Percentiles rank a stretch among this genome's conserved stretches.
phyloP scores from a whole-genome alignment of 2,797 vertebrate species.

The Muraenolepis orangiensis region DNA sequence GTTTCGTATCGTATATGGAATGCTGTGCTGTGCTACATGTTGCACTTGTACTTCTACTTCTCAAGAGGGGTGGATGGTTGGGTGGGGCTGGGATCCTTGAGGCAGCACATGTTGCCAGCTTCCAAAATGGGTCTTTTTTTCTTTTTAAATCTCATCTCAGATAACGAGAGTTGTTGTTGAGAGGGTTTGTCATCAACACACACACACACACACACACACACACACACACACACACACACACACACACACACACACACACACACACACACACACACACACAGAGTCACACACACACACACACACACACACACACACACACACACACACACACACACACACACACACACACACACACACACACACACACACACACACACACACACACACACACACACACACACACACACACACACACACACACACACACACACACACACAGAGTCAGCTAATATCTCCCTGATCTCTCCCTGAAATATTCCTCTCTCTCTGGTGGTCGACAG shows the following conservation, averaged over 20 bases:
- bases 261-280: constrained; percentile 45
- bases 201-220: constrained; percentile 43
- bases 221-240: constrained; percentile 50
- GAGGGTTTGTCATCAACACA: constrained; percentile 54
- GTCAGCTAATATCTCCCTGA: neutral
- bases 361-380: constrained; percentile 54
- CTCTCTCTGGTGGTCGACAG: neutral
- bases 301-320: constrained; percentile 50
- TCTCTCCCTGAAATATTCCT: neutral
- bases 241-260: constrained; percentile 44
- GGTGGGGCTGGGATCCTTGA: neutral
- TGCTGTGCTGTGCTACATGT: neutral
- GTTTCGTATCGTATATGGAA: neutral
- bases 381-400: constrained; percentile 50
- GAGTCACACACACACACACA: constrained; percentile 49
- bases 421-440: constrained; percentile 43
- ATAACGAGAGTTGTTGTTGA: constrained; percentile 56
- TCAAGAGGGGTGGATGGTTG: neutral
- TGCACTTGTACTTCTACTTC: neutral
- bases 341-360: constrained; percentile 45
- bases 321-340: constrained; percentile 44
- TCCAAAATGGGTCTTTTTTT: neutral
- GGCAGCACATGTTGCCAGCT: neutral
- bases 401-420: constrained; percentile 44
- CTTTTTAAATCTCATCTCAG: constrained; percentile 59